Base-by-base conservation (phyloP, 1,140 invertebrate species). In the Ips typographus region DNA sequence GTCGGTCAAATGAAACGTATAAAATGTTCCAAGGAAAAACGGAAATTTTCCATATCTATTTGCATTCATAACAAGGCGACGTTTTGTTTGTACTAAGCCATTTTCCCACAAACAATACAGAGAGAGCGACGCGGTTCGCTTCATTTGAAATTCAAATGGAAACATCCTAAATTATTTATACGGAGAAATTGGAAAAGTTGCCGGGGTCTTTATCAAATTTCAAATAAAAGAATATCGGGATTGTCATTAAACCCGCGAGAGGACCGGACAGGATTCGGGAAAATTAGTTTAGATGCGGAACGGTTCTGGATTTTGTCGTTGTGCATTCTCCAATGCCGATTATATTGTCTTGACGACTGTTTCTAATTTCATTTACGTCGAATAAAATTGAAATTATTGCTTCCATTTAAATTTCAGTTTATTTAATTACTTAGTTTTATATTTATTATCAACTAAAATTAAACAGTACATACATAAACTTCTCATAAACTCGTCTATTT, bases 151-250 rank as follows among this genome's bases (percentile, higher is more conserved):
- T 61, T 61, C 59, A 61, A 61, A 61, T 61, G 41, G 59, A 44
- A 61, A 61, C 42, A 61, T 47, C 59, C 59, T 61, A 61, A 61
- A 61, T 61, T 61, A 61, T 61, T 43, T 61, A 61, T 61, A 44
- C 42, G 59, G 8, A 41, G 59, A 61, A 61, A 61, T 61, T 61
- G 59, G 59, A 44, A 61, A 61, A 61, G 59, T 61, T 61, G 41
- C 42, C 59, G 53, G 22, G 40, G 59, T 61, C 59, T 61, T 61
- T 61, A 61, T 61, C 59, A 61, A 47, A 61, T 61, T 61, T 37
- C 42, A 36, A 61, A 61, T 61, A 61, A 47, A 47, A 61, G 51
- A 52, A 43, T n/a, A 39, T n/a, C 36, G n/a, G 53, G 22, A 36
- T n/a, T 56, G 37, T 56, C 53, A 56, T 56, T 22, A 56, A 36